A percentile compares a stretch with the other conserved stretches of the same genome.
phyloP scores from a whole-genome alignment of 2,888 invertebrate genomes.

The Oscheius myriophilus region DNA sequence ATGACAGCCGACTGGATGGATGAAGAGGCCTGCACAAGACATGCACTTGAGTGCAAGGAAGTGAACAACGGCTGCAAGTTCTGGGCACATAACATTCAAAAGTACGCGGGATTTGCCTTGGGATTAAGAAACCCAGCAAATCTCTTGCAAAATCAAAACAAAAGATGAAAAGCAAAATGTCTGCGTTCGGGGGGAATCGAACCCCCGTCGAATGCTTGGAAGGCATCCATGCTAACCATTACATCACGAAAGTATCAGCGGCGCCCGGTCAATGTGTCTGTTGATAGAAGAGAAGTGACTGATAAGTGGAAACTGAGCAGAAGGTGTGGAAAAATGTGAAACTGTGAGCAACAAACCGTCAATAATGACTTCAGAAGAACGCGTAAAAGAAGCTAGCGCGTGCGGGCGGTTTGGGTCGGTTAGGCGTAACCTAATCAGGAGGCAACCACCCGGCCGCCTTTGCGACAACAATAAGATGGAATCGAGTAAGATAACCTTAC shows the following conservation, averaged over 20 bases:
- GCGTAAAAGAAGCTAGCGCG: too few species aligned
- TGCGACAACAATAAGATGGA: too few species aligned
- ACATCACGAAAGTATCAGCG: conserved; percentile 39
- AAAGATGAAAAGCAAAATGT: not conserved
- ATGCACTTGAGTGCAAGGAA: too few species aligned
- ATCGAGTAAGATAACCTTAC: too few species aligned
- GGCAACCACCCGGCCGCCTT: too few species aligned
- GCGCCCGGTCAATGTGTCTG: not conserved
- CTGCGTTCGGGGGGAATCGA: conserved; percentile 50
- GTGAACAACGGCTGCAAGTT: not conserved
- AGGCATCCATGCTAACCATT: conserved; percentile 56
- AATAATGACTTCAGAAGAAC: too few species aligned
- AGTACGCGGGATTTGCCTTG: too few species aligned
- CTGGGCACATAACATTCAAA: not conserved
- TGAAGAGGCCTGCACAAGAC: not conserved
- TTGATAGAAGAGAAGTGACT: too few species aligned
- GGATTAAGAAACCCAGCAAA: conserved; percentile 3
- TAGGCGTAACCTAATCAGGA: too few species aligned
- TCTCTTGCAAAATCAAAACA: conserved; percentile 11
- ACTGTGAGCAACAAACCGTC: not conserved
- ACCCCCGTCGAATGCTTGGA: conserved; percentile 55
- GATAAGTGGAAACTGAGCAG: too few species aligned
- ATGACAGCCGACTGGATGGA: not conserved
- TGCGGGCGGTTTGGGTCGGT: too few species aligned
- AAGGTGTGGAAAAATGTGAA: not conserved